phyloP scores from a whole-genome alignment of 1,140 invertebrate genomes.

The Drosophila sturtevanti region DNA sequence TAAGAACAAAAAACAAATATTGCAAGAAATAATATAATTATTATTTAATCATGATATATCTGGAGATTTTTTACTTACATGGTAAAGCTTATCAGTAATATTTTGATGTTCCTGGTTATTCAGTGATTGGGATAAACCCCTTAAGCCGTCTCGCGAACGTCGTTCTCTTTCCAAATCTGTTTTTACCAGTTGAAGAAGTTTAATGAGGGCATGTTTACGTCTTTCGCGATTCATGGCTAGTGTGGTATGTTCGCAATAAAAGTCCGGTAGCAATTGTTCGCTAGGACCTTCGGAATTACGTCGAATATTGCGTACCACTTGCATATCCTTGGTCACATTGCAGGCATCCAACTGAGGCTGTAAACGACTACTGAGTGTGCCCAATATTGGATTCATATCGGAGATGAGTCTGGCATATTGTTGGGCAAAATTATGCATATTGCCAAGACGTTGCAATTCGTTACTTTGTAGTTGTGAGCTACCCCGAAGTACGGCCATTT shows the following conservation, averaged over 20 bases:
- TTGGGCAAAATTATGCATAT: slow-evolving; percentile 90
- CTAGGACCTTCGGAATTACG: slow-evolving; percentile 83
- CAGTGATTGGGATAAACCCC: slow-evolving; percentile 95
- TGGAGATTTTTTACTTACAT: slow-evolving; percentile 85
- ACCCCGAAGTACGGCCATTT: slow-evolving; percentile 92
- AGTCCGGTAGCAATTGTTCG: slow-evolving; percentile 95
- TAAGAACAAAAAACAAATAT: slow-evolving; percentile 73
- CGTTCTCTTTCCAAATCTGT: slow-evolving; percentile 93
- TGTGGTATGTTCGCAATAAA: slow-evolving; percentile 96
- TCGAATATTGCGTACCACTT: slow-evolving; percentile 77
- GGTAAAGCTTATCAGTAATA: slow-evolving; percentile 94
- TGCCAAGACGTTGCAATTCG: slow-evolving; percentile 94
- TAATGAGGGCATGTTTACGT: slow-evolving; percentile 91
- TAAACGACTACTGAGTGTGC: slow-evolving; percentile 82
- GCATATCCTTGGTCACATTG: slow-evolving; percentile 80
- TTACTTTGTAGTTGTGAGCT: slow-evolving; percentile 90
- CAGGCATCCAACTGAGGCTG: slow-evolving; percentile 76
- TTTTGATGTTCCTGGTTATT: slow-evolving; percentile 96
- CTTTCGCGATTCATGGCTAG: slow-evolving; percentile 96
- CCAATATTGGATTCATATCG: slow-evolving; percentile 89
- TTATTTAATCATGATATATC: no score
- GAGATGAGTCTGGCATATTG: slow-evolving; percentile 91
- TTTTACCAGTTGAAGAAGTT: slow-evolving; percentile 91
- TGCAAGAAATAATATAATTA: neutral
- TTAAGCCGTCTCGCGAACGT: slow-evolving; percentile 92